Base-by-base conservation (phyloP, 2,797 vertebrate species). In the Stomatorhinus walkeri region DNA sequence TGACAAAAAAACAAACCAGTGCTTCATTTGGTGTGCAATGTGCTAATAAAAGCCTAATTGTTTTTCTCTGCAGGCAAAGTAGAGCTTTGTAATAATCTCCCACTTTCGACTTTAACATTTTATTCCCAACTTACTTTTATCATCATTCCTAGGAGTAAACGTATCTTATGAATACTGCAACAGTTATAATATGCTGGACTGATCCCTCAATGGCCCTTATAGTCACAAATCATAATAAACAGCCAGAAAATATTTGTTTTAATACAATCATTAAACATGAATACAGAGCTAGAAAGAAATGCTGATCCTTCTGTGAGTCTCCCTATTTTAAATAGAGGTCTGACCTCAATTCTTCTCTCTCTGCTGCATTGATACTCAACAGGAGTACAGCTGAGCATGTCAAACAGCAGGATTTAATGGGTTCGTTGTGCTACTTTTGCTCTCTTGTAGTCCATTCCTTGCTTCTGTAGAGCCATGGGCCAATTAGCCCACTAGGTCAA, bases 351-450 rank as follows among this genome's bases (percentile, higher is more conserved):
- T 88, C n/a, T 61, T 84, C 81, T 56, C 72, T 84, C 76, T 61
- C 51, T 81, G 43, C 86, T 87, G 68, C 51, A 52, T 87, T 83
- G 85, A 87, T 81, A 49, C 86, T 89, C 24, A 81, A 64, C 85
- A 81, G 48, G 40, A 12, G 36, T 87, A 68, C 43, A 76, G 22
- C 87, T 89, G 87, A 88, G 43, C 54, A 51, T 89, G 81, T 88
- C 87, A 88, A 84, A 89, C 51, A 85, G 28, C 16, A 84, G 36
- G 48, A 61, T 88, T 89, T 88, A 88, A 88, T 88, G 89, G 32
- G 79, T 81, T 76, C 48, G 51, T 89, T 86, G 59, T 76, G 83
- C 61, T 83, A 52, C 83, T 76, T 83, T 28, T 51, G 52, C n/a
- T 36, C 32, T 1, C 28, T 72, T 32, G 3, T 54, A 40, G 32